Percentiles rank a stretch among this genome's conserved stretches.
phyloP scores from a whole-genome alignment of 2,797 vertebrate species.

The Darevskia nairensis region DNA sequence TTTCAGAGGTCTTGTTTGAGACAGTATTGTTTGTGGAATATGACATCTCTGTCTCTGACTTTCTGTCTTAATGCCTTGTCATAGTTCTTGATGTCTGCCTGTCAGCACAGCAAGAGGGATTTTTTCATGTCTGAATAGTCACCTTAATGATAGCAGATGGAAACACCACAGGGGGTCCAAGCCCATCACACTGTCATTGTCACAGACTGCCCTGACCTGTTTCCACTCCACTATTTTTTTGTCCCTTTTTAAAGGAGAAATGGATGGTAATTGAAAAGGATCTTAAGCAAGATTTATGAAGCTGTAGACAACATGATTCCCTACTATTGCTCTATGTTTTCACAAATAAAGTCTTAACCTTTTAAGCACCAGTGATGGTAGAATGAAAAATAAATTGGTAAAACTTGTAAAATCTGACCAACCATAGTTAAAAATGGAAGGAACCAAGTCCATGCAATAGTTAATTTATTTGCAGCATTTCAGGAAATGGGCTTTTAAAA shows the following conservation, averaged over 20 bases:
- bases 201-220: slow-evolving; percentile 86
- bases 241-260: slow-evolving; percentile 86
- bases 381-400: slow-evolving; percentile 73
- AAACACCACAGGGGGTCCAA: slow-evolving; percentile 84
- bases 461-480: slow-evolving; percentile 49
- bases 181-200: slow-evolving; percentile 90
- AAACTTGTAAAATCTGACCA: slow-evolving; percentile 63
- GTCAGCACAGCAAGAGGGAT: slow-evolving; percentile 87
- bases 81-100: slow-evolving; percentile 88
- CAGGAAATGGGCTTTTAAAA: slow-evolving; percentile 46
- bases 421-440: slow-evolving; percentile 47
- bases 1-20: slow-evolving; percentile 69
- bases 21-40: slow-evolving; percentile 76
- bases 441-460: slow-evolving; percentile 8
- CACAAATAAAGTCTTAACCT: slow-evolving; percentile 84
- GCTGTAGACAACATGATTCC: slow-evolving; percentile 78
- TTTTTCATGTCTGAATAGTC: slow-evolving; percentile 93
- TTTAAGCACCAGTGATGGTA: slow-evolving; percentile 75
- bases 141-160: slow-evolving; percentile 95
- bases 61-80: slow-evolving; percentile 86
- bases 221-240: slow-evolving; percentile 81
- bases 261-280: slow-evolving; percentile 89
- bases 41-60: slow-evolving; percentile 81
- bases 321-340: slow-evolving; percentile 75
- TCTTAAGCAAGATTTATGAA: slow-evolving; percentile 85